Conservation (phyloP, 1,140 invertebrate genomes). For the Papilio polytes region DNA sequence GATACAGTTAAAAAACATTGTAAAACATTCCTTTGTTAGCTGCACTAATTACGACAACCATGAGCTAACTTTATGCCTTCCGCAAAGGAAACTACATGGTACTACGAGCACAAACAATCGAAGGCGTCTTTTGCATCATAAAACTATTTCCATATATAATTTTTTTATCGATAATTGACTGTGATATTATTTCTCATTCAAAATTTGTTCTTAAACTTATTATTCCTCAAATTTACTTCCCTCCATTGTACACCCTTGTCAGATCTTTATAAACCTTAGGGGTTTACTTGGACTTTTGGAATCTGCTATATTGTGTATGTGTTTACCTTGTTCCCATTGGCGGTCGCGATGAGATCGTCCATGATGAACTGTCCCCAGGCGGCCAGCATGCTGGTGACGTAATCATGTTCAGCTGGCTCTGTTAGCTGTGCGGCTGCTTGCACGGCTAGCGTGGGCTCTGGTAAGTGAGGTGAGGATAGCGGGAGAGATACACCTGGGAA, state of each 20-base stretch:
- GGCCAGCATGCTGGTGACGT: slow-evolving; percentile 90
- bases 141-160: neutral
- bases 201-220: neutral
- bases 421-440: slow-evolving; percentile 70
- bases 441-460: slow-evolving; percentile 84
- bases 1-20: neutral
- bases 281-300: neutral
- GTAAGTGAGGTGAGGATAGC: slow-evolving; percentile 83
- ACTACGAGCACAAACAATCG: neutral
- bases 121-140: neutral
- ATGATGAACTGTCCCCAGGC: slow-evolving; percentile 92
- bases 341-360: slow-evolving; percentile 90
- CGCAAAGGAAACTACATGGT: neutral
- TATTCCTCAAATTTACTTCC: too few relatives aligned
- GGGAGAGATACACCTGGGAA: slow-evolving; percentile 85
- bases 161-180: neutral
- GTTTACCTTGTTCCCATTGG: slow-evolving; percentile 81
- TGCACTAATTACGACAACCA: neutral
- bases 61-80: neutral
- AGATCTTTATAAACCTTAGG: neutral
- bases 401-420: slow-evolving; percentile 85
- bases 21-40: neutral
- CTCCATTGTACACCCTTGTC: too few relatives aligned
- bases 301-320: neutral
- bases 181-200: neutral